Percentiles rank a stretch among this genome's conserved stretches.
phyloP scores from a whole-genome alignment of 2,888 invertebrate species.

The Blastobasis adustella region DNA sequence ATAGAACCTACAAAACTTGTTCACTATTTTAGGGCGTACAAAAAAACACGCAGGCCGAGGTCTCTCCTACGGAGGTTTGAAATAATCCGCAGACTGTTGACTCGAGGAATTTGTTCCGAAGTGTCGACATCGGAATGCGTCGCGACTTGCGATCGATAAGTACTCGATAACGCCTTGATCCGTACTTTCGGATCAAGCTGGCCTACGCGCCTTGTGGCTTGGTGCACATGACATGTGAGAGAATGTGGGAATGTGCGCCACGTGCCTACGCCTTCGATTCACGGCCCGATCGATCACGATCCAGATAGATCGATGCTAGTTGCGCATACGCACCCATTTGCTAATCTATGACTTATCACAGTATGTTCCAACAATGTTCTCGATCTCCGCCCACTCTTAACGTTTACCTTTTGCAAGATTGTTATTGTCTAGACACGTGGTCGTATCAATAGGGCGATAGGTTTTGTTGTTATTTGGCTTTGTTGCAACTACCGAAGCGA shows the following conservation, averaged over 20 bases:
- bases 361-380: no score
- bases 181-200: not conserved
- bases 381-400: no score
- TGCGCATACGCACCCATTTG: no score
- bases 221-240: constrained; percentile 1
- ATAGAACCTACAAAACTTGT: no score
- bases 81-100: not conserved
- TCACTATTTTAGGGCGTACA: no score
- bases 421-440: no score
- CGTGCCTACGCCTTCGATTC: constrained; percentile 17
- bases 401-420: no score
- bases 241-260: not conserved
- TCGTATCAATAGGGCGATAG: no score
- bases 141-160: not conserved
- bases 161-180: not conserved
- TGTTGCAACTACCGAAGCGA: no score
- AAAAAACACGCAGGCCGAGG: no score
- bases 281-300: constrained; percentile 32
- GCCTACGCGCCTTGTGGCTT: not conserved
- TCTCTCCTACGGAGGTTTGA: not conserved
- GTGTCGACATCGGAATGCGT: constrained; percentile 5
- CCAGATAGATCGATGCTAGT: constrained; percentile 4
- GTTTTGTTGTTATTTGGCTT: no score
- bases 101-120: constrained; percentile 3
- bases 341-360: no score